A percentile compares a stretch with the other conserved stretches of the same genome.
Conservation (phyloP, 37 sponge, comb jelly and placozoan genomes). For the Beroe ovata region DNA sequence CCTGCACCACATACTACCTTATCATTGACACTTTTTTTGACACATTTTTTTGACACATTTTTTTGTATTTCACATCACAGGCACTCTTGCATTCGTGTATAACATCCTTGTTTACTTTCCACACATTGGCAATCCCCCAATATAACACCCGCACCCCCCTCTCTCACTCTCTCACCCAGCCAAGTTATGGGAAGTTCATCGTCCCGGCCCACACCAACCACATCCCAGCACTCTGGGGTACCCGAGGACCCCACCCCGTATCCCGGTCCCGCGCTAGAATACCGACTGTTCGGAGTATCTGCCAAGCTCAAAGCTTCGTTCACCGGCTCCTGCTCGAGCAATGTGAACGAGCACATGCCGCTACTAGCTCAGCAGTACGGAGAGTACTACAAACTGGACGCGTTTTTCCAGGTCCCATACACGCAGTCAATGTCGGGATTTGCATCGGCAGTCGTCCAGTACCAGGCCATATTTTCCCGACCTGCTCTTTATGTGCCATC, state of each 20-base stretch:
- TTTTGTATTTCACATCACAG: too few relatives aligned
- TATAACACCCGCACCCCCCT: too few relatives aligned
- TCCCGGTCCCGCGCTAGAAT: neutral
- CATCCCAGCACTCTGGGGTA: neutral
- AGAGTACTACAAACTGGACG: neutral
- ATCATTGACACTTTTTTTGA: too few relatives aligned
- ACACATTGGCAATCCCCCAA: too few relatives aligned
- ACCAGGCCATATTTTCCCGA: neutral
- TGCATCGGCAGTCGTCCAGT: neutral
- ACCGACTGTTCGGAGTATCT: neutral
- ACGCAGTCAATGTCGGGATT: neutral
- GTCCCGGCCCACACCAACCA: too few relatives aligned
- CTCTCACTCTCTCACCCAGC: too few relatives aligned
- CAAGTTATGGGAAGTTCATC: too few relatives aligned
- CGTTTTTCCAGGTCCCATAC: neutral
- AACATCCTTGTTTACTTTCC: too few relatives aligned
- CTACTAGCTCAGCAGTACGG: neutral
- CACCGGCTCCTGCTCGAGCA: neutral
- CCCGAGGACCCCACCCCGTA: neutral
- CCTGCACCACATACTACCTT: too few relatives aligned
- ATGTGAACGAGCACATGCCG: neutral
- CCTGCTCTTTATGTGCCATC: neutral
- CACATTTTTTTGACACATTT: too few relatives aligned
- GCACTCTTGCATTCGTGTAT: too few relatives aligned
- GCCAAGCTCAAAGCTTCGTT: neutral